Base-by-base conservation (phyloP, 1,140 invertebrate species). In the Drosophila quadrilineata region DNA sequence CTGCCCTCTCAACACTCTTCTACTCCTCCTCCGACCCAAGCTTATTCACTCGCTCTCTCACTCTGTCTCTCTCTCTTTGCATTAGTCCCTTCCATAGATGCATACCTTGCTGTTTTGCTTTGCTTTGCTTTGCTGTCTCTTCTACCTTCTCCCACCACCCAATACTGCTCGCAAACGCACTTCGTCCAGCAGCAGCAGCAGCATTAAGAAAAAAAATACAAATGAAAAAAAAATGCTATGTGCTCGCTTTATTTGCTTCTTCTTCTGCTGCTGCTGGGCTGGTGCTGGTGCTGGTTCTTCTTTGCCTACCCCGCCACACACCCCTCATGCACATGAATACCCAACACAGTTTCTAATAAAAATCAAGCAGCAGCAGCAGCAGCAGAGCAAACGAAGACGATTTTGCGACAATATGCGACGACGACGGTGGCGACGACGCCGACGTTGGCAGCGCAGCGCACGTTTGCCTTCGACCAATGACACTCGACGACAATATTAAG, bases 401-500 rank as follows among this genome's bases (percentile, higher is more conserved):
- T 67, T 66, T 66, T 56, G 70, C 58, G 65, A 68, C 67, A 71
- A 75, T 58, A 71, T 66, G 60, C 57, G 66, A 52, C 54, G 58
- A 56, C 35, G 54, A n/a, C 6, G 28, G 45, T 28, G 29, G 8
- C 26, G 66, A n/a, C 6, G 28, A 50, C 40, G 29, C 8, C 26
- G 66, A 36, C 54, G 54, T 14, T 33, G 53, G 48, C 67, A 38
- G 71, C 62, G 49, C 53, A 50, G 68, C 56, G 53, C 43, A 56
- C 67, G 58, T 73, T 86, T 58, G 60, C 62, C 54, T 54, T 77
- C 85, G 86, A 82, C 87, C 87, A 89, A 89, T 89, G 87, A 89
- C 87, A 89, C 87, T 86, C 84, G 69, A 88, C 87, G 87, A 89
- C 87, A 89, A 86, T 86, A 89, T 89, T 82, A 64, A 82, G 72